These are phyloP conservation scores for Drosophila monieri DNA, from an alignment of 2,888 invertebrate genomes.

Conservation along the genomic window DNA sequence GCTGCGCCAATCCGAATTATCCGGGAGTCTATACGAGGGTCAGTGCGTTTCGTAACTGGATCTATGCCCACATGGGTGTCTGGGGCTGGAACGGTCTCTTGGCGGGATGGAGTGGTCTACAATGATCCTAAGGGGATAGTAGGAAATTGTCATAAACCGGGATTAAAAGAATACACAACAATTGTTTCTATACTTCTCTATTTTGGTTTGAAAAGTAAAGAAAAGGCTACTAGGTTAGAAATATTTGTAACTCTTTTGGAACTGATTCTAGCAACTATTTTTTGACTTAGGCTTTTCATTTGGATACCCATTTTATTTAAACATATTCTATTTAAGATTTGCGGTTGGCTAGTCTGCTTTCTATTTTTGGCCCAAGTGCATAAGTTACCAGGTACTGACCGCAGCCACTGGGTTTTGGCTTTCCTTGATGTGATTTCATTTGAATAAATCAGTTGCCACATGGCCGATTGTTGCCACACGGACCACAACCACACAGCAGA, in stretches of 20 bases:
- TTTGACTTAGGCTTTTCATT: background rate
- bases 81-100: slow-evolving; percentile 67
- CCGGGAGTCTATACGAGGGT: slow-evolving; percentile 79
- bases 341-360: slow-evolving; percentile 18
- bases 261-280: too few relatives aligned
- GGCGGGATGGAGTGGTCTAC: slow-evolving; percentile 61
- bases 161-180: background rate
- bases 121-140: slow-evolving; percentile 1
- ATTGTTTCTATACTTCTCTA: background rate
- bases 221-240: background rate
- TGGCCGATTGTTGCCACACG: slow-evolving; percentile 51
- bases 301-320: background rate
- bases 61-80: slow-evolving; percentile 68
- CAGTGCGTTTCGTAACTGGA: slow-evolving; percentile 69
- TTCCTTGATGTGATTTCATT: slow-evolving; percentile 54
- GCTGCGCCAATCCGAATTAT: slow-evolving; percentile 74
- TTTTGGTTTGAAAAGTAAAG: background rate
- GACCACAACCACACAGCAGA: slow-evolving; percentile 57
- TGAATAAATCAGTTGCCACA: slow-evolving; percentile 68
- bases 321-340: slow-evolving; percentile 15
- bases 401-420: slow-evolving; percentile 11
- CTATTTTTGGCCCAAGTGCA: slow-evolving; percentile 28
- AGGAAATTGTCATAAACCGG: background rate
- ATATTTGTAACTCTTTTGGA: too few relatives aligned
- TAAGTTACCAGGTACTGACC: slow-evolving; percentile 43